Conservation (phyloP, 2,113 vertebrate genomes). For the Hypocryptadius cinnamomeus region DNA sequence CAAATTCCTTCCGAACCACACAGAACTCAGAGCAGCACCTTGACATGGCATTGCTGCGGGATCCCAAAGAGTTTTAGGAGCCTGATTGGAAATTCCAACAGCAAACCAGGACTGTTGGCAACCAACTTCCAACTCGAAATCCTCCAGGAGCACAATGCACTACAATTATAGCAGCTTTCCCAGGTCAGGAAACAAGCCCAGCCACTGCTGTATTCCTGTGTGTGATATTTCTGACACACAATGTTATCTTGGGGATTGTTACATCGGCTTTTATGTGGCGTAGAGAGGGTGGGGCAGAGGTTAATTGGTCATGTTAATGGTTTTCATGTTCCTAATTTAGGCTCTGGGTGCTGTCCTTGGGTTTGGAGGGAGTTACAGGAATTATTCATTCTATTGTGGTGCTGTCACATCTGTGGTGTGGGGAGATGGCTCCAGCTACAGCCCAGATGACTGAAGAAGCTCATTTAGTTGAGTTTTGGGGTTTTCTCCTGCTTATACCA, state of each 20-base stretch:
- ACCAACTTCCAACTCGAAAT: not conserved
- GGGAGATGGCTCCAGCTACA: not conserved
- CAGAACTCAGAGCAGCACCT: fast-evolving
- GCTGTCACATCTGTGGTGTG: not conserved
- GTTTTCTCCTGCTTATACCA: not conserved
- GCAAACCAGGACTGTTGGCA: not conserved
- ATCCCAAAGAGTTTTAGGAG: not conserved
- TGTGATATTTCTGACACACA: conserved; percentile 56
- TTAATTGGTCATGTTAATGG: not conserved
- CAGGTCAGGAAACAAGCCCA: not conserved
- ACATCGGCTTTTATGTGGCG: not conserved
- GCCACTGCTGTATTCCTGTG: not conserved
- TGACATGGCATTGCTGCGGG: not conserved
- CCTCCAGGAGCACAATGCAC: not conserved
- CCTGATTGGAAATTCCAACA: not conserved
- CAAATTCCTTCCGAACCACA: not conserved
- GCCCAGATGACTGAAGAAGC: not conserved
- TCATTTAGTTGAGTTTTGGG: not conserved
- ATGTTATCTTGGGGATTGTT: conserved; percentile 45
- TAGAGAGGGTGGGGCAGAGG: conserved; percentile 13
- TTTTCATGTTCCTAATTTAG: conserved; percentile 16
- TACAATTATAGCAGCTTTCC: conserved; percentile 3
- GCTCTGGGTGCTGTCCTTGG: not conserved
- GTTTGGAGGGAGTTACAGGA: not conserved
- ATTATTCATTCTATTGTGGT: not conserved